Evolutionary conservation across 2,113 vertebrate genomes (phyloP), one percentile per base, ranked within the genome.

Genomic region (Petrocephalus microphthalmus): DNA sequence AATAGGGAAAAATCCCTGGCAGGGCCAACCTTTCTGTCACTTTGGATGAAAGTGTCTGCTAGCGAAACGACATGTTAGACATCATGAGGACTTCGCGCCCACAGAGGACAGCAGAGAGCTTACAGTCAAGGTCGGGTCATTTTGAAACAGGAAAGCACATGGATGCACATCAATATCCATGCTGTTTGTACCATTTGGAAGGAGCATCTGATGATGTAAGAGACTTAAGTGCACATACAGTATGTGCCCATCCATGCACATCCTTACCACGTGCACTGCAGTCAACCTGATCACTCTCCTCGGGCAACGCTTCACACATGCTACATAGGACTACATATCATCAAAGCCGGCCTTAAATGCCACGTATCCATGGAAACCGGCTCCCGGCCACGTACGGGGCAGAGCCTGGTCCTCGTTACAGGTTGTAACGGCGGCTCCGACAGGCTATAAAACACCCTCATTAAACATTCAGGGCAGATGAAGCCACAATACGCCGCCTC

Each of bases 391-490:
- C 71, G 42, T 33, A 17, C 19, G 71, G 33, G 33, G 33, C 33
- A 78, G 33, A 42, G 10, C 15, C 33, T 2, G 2, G 1, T 82
- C 37, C 22, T 52, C 5, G 10, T 52, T 51, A 51, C 45, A 5
- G 22, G 10, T 8, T 29, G 25, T 22, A 51, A 25, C 4, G 82
- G 47, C 45, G 49, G n/a, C 49, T 11, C 90, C 42, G 89, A 53
- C 54, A 25, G 87, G 84, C 89, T 89, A 91, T 87, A 93, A 91
- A 85, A 84, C 88, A 92, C 91, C 91, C 92, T 94, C 94, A 95
- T 95, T 89, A 96, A 96, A 95, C 93, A 95, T 95, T 95, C 92
- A 95, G 92, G 91, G 90, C 64, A 88, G 67, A 93, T 91, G 91
- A 92, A 93, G 91, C 91, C 91, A 90, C 85, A n/a, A 85, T 91